Conservation (phyloP, 2,113 vertebrate species). For the Canis aureus region DNA sequence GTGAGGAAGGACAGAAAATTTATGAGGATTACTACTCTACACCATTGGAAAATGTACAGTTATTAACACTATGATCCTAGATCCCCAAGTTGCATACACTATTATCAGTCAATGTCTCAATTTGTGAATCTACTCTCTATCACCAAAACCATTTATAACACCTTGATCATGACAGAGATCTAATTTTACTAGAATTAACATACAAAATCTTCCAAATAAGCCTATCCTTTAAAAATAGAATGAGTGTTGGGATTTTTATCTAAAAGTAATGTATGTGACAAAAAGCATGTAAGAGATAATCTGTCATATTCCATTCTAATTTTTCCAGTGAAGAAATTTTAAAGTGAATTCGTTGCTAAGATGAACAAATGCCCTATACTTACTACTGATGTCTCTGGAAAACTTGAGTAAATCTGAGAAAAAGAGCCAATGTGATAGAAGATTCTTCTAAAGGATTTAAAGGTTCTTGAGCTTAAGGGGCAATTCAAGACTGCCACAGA, state of each 20-base stretch:
- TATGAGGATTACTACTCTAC: neutral
- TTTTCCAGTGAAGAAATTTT: conserved; percentile 37
- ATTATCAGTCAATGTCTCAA: neutral
- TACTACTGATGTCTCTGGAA: neutral
- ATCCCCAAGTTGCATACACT: neutral
- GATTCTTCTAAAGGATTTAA: conserved; percentile 17
- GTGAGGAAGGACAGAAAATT: neutral
- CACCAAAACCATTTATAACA: neutral
- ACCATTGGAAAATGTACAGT: neutral
- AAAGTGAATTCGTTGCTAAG: conserved; percentile 28
- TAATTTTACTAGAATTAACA: conserved; percentile 24
- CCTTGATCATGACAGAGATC: neutral
- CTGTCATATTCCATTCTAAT: neutral
- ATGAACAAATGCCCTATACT: neutral
- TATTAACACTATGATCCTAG: neutral
- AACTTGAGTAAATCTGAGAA: neutral
- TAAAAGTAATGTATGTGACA: conserved; percentile 27
- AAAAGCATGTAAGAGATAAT: neutral
- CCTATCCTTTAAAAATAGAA: conserved; percentile 43
- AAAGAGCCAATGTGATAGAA: neutral
- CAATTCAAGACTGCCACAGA: conserved; percentile 6
- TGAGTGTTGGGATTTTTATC: conserved; percentile 35
- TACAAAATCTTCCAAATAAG: neutral
- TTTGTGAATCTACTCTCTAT: neutral
- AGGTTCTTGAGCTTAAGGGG: neutral